phyloP scores from a whole-genome alignment of 2,113 vertebrate genomes.

The Tragelaphus imberbis region DNA sequence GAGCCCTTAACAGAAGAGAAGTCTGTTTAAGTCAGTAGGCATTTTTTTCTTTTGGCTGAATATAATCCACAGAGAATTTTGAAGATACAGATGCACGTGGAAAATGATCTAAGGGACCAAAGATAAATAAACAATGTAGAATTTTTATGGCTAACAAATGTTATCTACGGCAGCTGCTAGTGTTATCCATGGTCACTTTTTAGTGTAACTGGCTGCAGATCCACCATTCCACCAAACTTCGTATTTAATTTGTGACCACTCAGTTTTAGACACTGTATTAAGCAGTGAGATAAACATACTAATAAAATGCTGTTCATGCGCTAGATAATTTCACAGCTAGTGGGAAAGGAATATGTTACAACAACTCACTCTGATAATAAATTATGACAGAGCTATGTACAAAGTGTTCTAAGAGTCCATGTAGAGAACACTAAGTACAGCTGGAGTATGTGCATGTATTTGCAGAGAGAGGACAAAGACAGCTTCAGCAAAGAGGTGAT shows the following conservation, averaged over 20 bases:
- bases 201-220: not conserved
- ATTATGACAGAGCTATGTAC: not conserved
- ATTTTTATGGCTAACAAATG: not conserved
- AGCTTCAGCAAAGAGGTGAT: not conserved
- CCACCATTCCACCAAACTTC: not conserved
- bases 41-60: slow-evolving; percentile 6
- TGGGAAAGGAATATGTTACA: not conserved
- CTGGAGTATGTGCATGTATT: not conserved
- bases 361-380: not conserved
- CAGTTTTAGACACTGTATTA: not conserved
- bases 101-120: not conserved
- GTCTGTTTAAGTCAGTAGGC: not conserved
- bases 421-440: not conserved
- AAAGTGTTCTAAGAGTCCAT: not conserved
- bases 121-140: not conserved
- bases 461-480: not conserved
- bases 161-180: not conserved
- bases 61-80: not conserved
- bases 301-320: not conserved
- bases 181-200: not conserved
- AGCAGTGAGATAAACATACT: not conserved
- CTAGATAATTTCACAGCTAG: not conserved
- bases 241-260: not conserved
- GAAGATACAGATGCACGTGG: not conserved
- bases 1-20: not conserved